Evolutionary conservation across 2,113 vertebrate species (phyloP), one percentile per base, ranked within the genome.

Genomic region (Brachyhypopomus gauderio): DNA sequence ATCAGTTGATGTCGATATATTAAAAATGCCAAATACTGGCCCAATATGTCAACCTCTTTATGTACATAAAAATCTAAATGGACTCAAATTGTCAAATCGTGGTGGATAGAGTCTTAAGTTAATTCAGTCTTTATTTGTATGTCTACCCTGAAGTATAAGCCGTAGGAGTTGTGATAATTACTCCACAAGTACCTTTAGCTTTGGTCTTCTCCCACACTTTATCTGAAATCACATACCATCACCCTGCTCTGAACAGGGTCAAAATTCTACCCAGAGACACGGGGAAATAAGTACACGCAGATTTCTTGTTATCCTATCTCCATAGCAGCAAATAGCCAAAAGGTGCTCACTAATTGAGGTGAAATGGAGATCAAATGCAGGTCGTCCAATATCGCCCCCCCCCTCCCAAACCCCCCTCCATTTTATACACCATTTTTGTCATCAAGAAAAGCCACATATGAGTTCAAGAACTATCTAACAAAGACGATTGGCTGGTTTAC

Each of bases 331-430:
- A 82, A 80, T 56, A 82, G 60, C 55, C 62, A 81, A 77, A 85
- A 84, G 60, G 22, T 8, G 72, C 5, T 4, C 30, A 71, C 23
- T 84, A 83, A 85, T 80, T 87, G 73, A 85, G 76, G 84, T 84
- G 64, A 83, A 85, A 83, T 80, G 19, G 82, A 84, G 72, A 84
- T 81, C 62, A 82, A 80, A 84, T 27, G 6, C 20, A 0, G 34
- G 69, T 60, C n/a, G 67, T 75, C 74, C 58, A 78, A 41, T 14
- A 69, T 58, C 30, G 67, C 74, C 23, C 2, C 34, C 62, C 71
- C 58, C 20, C n/a, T n/a, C n/a, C n/a, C n/a, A n/a, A n/a, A n/a
- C n/a, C 2, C 34, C 62, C 71, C 63, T 20, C 72, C 19, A 20
- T 76, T 79, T 71, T 70, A 48, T 19, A 82, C 38, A 12, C n/a